These are phyloP conservation scores for Mythimna pallens DNA, from an alignment of 2,888 invertebrate genomes.

Conservation along the genomic window DNA sequence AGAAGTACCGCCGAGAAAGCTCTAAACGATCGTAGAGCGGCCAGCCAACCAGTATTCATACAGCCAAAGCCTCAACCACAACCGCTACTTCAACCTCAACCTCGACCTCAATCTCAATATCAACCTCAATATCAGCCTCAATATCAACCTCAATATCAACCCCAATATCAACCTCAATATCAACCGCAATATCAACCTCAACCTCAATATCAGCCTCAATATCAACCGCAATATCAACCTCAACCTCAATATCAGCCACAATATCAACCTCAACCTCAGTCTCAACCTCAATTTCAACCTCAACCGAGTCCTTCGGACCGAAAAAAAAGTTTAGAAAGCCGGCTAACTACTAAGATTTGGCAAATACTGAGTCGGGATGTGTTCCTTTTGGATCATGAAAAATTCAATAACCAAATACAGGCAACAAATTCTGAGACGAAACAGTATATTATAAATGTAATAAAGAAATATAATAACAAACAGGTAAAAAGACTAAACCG, in stretches of 20 bases:
- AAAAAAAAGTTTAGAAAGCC: conserved; percentile 37
- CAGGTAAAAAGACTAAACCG: conserved; percentile 29
- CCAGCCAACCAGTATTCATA: not conserved
- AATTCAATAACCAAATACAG: conserved; percentile 35
- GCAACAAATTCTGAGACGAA: conserved; percentile 52
- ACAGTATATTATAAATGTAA: conserved; percentile 50
- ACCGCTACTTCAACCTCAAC: not conserved
- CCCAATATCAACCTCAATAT: not conserved
- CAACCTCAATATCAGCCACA: not conserved
- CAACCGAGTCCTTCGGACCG: not conserved
- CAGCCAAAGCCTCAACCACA: not conserved
- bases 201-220: not conserved
- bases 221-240: not conserved
- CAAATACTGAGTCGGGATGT: conserved; percentile 45
- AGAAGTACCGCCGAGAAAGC: conserved; percentile 15
- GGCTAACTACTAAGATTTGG: conserved; percentile 51
- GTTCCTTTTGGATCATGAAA: conserved; percentile 41
- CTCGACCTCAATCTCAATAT: not conserved
- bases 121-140: not conserved
- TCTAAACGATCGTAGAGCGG: not conserved
- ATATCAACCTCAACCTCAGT: not conserved
- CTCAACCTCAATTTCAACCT: not conserved
- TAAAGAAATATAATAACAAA: conserved; percentile 52
- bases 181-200: not conserved
- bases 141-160: not conserved